Percentiles rank a stretch among this genome's conserved stretches.
These are phyloP conservation scores for Oreamnos americanus DNA, from an alignment of 2,113 vertebrate species.

Conservation along the genomic window DNA sequence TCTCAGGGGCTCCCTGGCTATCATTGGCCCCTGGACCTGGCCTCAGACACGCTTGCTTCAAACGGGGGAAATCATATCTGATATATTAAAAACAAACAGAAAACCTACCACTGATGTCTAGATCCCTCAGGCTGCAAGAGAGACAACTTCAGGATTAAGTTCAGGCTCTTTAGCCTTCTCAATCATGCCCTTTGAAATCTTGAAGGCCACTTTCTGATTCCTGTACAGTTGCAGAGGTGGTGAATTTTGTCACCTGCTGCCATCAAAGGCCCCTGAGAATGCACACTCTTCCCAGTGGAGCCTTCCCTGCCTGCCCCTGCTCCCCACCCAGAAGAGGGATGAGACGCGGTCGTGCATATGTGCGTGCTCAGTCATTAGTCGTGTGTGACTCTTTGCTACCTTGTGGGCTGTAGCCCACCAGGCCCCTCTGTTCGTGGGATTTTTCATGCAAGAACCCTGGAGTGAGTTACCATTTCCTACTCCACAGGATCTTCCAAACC, in stretches of 20 bases:
- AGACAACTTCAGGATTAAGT: background rate
- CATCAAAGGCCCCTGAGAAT: background rate
- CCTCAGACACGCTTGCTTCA: background rate
- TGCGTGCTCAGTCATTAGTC: background rate
- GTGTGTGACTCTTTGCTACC: background rate
- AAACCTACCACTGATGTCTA: background rate
- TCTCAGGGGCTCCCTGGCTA: background rate
- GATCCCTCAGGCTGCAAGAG: background rate
- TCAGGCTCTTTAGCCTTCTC: background rate
- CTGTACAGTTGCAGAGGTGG: background rate
- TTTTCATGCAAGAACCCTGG: background rate
- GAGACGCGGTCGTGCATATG: fast-evolving
- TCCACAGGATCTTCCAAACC: background rate
- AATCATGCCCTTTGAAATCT: background rate
- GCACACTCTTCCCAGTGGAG: background rate
- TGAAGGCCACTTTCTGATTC: background rate
- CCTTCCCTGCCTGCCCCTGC: background rate
- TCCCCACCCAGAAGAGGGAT: background rate
- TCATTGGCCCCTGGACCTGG: background rate
- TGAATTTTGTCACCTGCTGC: background rate
- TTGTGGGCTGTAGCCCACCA: background rate
- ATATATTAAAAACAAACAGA: background rate
- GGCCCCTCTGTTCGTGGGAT: background rate
- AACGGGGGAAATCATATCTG: background rate
- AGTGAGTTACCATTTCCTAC: background rate